Percentiles rank a stretch among this genome's conserved stretches.
Conservation (phyloP, 2,797 vertebrate species). For the Microchirus variegatus region DNA sequence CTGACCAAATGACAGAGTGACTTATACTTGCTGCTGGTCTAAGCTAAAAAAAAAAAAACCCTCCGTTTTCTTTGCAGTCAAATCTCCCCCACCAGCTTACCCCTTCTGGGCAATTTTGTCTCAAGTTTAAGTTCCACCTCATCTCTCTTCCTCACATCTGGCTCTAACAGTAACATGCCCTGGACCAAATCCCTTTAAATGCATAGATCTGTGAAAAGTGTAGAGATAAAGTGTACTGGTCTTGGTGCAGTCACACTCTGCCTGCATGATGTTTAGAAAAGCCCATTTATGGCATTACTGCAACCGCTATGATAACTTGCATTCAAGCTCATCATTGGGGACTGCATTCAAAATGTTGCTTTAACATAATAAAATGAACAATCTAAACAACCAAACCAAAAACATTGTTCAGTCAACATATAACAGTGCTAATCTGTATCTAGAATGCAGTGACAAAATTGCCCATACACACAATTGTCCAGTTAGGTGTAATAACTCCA, state of each 20-base stretch:
- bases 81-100: constrained; percentile 40
- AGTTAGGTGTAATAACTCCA: no score
- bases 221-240: constrained; percentile 39
- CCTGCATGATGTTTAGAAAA: constrained; percentile 34
- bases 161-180: constrained; percentile 58
- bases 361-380: not conserved
- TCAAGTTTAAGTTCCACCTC: constrained; percentile 64
- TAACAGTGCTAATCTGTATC: no score
- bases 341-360: constrained; percentile 19
- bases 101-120: constrained; percentile 50
- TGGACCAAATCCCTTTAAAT: constrained; percentile 61
- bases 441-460: no score
- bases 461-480: no score
- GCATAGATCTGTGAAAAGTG: constrained; percentile 54
- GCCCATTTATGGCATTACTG: constrained; percentile 30
- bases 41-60: constrained; percentile 20
- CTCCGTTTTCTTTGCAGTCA: constrained; percentile 34
- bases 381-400: not conserved
- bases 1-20: constrained; percentile 42
- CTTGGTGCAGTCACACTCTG: constrained; percentile 27
- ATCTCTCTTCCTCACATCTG: constrained; percentile 49
- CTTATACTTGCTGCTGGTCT: constrained; percentile 36
- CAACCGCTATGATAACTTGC: constrained; percentile 22
- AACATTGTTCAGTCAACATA: not conserved
- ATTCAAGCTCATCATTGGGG: constrained; percentile 9